Base-by-base conservation (phyloP, 2,113 vertebrate genomes). In the Centropristis striata region DNA sequence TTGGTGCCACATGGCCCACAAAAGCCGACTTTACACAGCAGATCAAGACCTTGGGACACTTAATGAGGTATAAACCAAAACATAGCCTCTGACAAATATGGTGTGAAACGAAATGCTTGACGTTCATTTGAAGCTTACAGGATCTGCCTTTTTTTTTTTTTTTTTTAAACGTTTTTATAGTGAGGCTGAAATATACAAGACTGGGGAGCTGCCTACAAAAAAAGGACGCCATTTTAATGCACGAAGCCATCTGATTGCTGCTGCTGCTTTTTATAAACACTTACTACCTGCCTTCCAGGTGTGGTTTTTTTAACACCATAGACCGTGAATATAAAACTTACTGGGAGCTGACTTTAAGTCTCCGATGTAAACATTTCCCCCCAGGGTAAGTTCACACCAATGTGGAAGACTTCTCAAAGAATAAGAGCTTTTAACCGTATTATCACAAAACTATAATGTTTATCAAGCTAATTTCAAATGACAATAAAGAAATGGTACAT, bases 1-100 rank as follows among this genome's bases (percentile, higher is more conserved):
- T 39, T 15, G 6, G 27, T 21, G n/a, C 46, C 42, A 51, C 75
- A 47, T 58, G 64, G 23, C 15, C 54, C 37, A 69, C 41, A 75
- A 55, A 23, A 65, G 53, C 54, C 67, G 53, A 67, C 1, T 3
- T 1, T 27, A 76, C 21, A 42, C n/a, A 4, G 28, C 59, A 55
- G 27, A 65, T 61, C 15, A 46, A 41, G 64, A 46, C 25, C 28
- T 0, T 21, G 12, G 5, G 36, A 18, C 13, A 36, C 18, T 6
- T 49, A 8, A 28, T 37, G 21, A 16, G 20, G 28, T 44, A 66
- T 36, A 18, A 60, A 58, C 47, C 23, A 69, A 50, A 67, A 65
- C 25, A 72, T 20, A 58, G 37, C 10, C 20, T 14, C 42, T 50
- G 49, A 65, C 27, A 67, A 65, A 66, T 28, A 65, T 10, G 4